These are phyloP conservation scores for Gasteruption jaculator DNA, from an alignment of 2,888 invertebrate genomes.

Conservation along the genomic window DNA sequence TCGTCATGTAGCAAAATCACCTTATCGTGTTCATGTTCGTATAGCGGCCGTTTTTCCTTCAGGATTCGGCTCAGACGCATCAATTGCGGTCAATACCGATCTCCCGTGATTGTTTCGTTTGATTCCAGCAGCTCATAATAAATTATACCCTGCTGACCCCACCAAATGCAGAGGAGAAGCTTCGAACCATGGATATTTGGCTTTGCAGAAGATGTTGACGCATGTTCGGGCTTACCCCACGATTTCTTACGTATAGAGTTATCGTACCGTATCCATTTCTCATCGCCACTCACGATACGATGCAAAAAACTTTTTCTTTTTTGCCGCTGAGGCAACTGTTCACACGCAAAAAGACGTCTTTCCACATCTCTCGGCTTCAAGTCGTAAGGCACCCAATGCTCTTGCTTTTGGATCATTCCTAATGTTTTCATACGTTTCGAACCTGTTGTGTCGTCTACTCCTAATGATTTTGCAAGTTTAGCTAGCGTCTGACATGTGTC, in stretches of 20 bases:
- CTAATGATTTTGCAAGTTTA: too few relatives aligned
- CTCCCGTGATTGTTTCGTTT: slow-evolving; percentile 19
- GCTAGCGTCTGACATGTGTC: too few relatives aligned
- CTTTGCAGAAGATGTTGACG: slow-evolving; percentile 24
- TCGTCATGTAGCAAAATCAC: slow-evolving; percentile 23
- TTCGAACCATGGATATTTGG: slow-evolving; percentile 26
- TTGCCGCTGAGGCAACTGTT: slow-evolving; percentile 18
- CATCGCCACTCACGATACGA: slow-evolving; percentile 20
- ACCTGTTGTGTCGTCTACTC: too few relatives aligned
- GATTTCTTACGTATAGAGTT: slow-evolving; percentile 25
- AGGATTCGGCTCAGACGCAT: slow-evolving; percentile 24
- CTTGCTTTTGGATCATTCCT: too few relatives aligned
- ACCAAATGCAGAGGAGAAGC: slow-evolving; percentile 27
- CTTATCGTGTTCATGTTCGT: slow-evolving; percentile 18
- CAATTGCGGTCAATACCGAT: slow-evolving; percentile 21
- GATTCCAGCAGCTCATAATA: slow-evolving; percentile 24
- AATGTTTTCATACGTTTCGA: too few relatives aligned
- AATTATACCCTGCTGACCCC: slow-evolving; percentile 19
- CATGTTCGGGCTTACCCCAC: slow-evolving; percentile 24
- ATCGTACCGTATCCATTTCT: slow-evolving; percentile 17
- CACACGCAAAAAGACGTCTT: slow-evolving; percentile 14
- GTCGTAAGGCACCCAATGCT: too few relatives aligned
- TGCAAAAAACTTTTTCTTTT: slow-evolving; percentile 19
- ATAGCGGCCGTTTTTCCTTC: slow-evolving; percentile 18
- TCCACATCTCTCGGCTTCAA: slow-evolving; percentile 14